Base-by-base conservation (phyloP, 2,888 invertebrate genomes). In the Polyommatus iphigenia region DNA sequence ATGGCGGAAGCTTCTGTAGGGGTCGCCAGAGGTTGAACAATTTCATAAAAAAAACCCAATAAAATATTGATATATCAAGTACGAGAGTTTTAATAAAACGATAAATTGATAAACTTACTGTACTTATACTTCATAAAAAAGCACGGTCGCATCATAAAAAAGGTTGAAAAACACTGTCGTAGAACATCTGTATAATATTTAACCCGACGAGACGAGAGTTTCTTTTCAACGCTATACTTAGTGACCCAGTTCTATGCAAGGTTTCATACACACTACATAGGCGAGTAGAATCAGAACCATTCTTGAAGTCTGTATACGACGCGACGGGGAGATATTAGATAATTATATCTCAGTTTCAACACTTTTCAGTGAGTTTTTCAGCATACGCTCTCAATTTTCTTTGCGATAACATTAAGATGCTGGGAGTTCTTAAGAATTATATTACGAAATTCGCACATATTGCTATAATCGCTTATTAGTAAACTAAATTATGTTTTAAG, bases 231-330 rank as follows among this genome's bases (percentile, higher is more conserved):
- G 41, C 76, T 32, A 46, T 78, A 72, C 41, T 77, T 20, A 77
- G 78, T 78, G 78, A 78, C 78, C 78, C 73, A 75, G 57, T 78
- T 57, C 36, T 57, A 54, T 71, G 41, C 77, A 71, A 72, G 72
- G 77, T 78, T 73, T 72, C 24, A 67, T 36, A 73, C n/a, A 24
- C 72, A 72, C 41, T 36, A 72, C 24, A 24, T 59, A 73, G 57
- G 57, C 72, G 41, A 72, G 77, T 78, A 46, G 73, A 73, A 73
- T 78, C 72, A 46, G 73, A 73, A 59, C 59, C 72, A 57, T 73
- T 57, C 57, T 59, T 54, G 18, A 54, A 32, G 50, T 29, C 75
- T 75, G 24, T 54, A 20, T 75, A 75, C 24, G 50, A 50, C 75
- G 75, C 32, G 29, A n/a, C 75, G 54, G n/a, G 8, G 18, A 54